A percentile compares a stretch with the other conserved stretches of the same genome.
Conservation (phyloP, 2,797 vertebrate species). For the Pipistrellus nathusii region DNA sequence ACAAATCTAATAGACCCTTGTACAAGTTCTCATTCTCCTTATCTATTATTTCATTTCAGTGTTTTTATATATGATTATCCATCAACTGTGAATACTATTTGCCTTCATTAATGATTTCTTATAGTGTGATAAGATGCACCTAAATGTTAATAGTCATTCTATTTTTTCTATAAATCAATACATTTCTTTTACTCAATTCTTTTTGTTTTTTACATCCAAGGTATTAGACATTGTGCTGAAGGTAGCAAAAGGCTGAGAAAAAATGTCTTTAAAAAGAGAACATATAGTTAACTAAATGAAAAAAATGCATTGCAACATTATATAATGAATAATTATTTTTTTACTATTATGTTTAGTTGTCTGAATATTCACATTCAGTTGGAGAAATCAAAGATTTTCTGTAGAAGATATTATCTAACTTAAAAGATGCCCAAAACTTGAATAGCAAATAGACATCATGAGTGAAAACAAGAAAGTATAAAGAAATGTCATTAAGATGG, state of each 20-base stretch:
- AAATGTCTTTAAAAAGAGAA: neutral
- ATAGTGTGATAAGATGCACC: neutral
- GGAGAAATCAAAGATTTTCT: neutral
- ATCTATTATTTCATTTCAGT: neutral
- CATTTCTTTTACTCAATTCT: neutral
- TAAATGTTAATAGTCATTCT: neutral
- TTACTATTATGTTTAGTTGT: neutral
- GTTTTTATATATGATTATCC: neutral
- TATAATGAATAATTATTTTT: neutral
- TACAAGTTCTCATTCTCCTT: neutral
- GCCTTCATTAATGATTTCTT: neutral
- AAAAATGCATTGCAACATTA: neutral
- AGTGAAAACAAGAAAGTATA: constrained; percentile 1
- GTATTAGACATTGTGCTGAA: neutral
- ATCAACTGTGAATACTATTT: neutral
- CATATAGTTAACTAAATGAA: neutral
- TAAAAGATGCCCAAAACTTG: neutral
- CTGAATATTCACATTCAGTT: neutral
- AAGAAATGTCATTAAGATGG: neutral
- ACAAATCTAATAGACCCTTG: neutral
- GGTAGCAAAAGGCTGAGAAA: neutral
- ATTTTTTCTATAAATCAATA: neutral
- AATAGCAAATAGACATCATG: neutral
- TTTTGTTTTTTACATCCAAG: neutral
- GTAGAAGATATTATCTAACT: neutral